A percentile compares a stretch with the other conserved stretches of the same genome.
Conservation (phyloP, 2,888 invertebrate genomes). For the Thecophora atra region DNA sequence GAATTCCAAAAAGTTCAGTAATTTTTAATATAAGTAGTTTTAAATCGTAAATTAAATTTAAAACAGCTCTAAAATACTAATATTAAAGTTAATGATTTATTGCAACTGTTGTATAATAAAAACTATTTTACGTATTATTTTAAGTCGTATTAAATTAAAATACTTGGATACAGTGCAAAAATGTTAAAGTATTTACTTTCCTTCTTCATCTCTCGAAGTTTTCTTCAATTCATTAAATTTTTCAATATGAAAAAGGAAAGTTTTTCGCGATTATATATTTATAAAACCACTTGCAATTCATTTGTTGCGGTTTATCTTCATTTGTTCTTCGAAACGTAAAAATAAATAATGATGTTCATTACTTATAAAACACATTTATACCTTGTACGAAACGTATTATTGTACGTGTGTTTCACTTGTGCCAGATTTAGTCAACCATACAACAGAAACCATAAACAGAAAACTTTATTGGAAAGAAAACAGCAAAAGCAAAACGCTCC, state of each 20-base stretch:
- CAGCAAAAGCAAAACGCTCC: too few relatives aligned
- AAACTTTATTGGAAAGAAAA: too few relatives aligned
- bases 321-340: background rate
- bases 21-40: too few relatives aligned
- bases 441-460: too few relatives aligned
- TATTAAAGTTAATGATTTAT: too few relatives aligned
- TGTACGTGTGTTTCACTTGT: too few relatives aligned
- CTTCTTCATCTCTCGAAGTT: background rate
- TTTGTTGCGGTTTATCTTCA: background rate
- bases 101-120: too few relatives aligned
- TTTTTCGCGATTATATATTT: background rate
- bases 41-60: too few relatives aligned
- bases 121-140: too few relatives aligned
- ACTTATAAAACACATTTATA: background rate
- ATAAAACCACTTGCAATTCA: background rate
- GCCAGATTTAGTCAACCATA: background rate
- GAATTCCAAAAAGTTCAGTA: too few relatives aligned
- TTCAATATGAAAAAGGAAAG: background rate
- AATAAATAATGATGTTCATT: constrained; percentile 6
- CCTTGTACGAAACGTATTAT: background rate
- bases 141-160: background rate
- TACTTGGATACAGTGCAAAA: background rate
- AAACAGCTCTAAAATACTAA: too few relatives aligned
- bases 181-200: background rate
- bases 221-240: background rate